A percentile compares a stretch with the other conserved stretches of the same genome.
phyloP scores from a whole-genome alignment of 2,888 invertebrate genomes.

The Hymenopus coronatus region DNA sequence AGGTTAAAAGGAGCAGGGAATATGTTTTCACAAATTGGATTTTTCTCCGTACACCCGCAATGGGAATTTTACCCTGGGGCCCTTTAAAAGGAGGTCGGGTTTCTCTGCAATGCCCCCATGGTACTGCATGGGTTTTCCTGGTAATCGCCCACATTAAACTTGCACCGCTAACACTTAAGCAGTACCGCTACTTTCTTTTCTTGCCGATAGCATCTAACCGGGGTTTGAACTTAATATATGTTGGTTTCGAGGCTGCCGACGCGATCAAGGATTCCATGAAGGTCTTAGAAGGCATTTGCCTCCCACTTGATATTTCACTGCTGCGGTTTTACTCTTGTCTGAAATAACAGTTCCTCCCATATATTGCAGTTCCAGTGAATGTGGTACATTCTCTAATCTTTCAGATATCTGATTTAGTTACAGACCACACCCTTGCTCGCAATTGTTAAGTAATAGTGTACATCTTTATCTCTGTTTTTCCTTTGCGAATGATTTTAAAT shows the following conservation, averaged over 20 bases:
- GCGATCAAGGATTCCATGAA: neutral
- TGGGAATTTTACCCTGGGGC: neutral
- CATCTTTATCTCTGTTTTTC: too few relatives aligned
- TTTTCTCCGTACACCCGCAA: neutral
- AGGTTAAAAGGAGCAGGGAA: neutral
- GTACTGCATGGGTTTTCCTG: neutral
- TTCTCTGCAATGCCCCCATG: too few relatives aligned
- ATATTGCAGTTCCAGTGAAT: too few relatives aligned
- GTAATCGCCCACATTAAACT: neutral
- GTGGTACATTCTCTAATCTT: too few relatives aligned
- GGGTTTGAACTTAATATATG: neutral
- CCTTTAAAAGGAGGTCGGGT: neutral
- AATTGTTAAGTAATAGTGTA: too few relatives aligned
- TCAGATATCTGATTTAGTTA: too few relatives aligned
- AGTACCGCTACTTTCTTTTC: neutral
- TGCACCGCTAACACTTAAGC: neutral
- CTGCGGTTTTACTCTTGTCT: too few relatives aligned
- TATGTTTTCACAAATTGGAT: neutral
- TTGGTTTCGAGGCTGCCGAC: neutral
- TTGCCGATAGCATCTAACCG: neutral
- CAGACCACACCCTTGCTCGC: too few relatives aligned
- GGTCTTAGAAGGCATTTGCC: neutral
- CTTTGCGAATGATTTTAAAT: too few relatives aligned
- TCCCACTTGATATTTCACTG: neutral
- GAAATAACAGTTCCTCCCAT: too few relatives aligned